Evolutionary conservation across 1,140 invertebrate species (phyloP).

Genomic region (Penaeus indicus): DNA sequence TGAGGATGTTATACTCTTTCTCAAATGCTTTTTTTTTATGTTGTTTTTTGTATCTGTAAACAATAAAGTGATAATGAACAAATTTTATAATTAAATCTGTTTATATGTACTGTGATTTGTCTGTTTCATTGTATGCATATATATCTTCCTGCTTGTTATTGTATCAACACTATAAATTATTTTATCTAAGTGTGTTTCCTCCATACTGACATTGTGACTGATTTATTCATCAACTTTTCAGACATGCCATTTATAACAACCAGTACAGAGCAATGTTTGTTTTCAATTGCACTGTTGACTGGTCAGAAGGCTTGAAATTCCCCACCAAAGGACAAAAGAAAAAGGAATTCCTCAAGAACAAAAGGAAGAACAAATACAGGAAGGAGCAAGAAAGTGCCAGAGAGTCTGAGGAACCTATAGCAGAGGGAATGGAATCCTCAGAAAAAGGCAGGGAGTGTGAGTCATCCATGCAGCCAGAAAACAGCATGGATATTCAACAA

Average conservation of each 20-base stretch:
- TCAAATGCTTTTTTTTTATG: neutral
- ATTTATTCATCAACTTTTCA: conserved; percentile 65
- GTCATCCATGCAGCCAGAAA: neutral
- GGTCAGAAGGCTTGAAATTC: conserved; percentile 71
- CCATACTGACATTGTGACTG: neutral
- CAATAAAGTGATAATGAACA: no score
- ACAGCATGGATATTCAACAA: neutral
- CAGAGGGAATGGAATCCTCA: neutral
- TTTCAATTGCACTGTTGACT: conserved; percentile 74
- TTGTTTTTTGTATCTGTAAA: no score
- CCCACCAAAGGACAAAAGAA: conserved; percentile 68
- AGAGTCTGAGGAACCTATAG: conserved; percentile 1
- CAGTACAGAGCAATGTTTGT: conserved; percentile 81
- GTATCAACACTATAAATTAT: no score
- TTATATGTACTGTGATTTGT: no score
- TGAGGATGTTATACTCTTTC: neutral
- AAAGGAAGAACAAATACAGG: conserved; percentile 64
- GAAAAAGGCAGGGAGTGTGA: neutral
- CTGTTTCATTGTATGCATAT: no score
- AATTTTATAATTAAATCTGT: no score
- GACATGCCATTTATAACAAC: conserved; percentile 74
- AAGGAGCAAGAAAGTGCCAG: conserved; percentile 16
- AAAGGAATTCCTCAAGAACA: conserved; percentile 66
- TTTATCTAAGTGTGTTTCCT: neutral
- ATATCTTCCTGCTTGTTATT: no score